Conservation (phyloP, 2,888 invertebrate genomes). For the Clanis bilineata region DNA sequence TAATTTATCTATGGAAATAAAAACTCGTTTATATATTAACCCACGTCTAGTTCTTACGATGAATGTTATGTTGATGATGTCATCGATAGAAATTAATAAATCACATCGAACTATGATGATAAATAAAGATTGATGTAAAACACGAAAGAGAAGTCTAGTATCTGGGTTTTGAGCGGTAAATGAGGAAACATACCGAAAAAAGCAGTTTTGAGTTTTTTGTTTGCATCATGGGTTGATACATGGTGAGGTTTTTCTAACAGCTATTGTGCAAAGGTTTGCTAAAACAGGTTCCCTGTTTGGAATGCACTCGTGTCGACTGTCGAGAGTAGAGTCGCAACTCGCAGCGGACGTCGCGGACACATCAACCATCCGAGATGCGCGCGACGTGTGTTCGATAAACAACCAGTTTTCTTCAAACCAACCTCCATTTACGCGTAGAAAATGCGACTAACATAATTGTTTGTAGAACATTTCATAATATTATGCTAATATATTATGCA, state of each 20-base stretch:
- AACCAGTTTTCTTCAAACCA: slow-evolving; percentile 36
- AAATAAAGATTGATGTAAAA: no score
- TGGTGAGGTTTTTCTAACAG: slow-evolving; percentile 11
- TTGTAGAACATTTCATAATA: not conserved
- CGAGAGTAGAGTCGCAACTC: no score
- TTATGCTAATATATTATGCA: not conserved
- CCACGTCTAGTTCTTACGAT: not conserved
- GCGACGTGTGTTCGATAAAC: slow-evolving; percentile 33
- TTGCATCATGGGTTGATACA: not conserved
- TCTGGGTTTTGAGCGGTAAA: not conserved
- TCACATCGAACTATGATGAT: not conserved
- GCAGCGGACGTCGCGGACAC: slow-evolving; percentile 41
- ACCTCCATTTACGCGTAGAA: slow-evolving; percentile 16
- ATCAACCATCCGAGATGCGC: slow-evolving; percentile 33
- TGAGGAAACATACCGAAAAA: not conserved
- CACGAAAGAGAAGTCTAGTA: no score
- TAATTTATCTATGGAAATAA: not conserved
- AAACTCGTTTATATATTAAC: not conserved
- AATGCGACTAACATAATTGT: not conserved
- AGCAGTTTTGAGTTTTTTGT: not conserved
- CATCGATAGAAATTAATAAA: not conserved
- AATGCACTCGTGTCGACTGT: slow-evolving; percentile 54
- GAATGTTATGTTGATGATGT: not conserved
- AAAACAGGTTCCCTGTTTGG: slow-evolving; percentile 64
- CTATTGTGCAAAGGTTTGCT: slow-evolving; percentile 21